These are phyloP conservation scores for Anthoscopus minutus DNA, from an alignment of 2,113 vertebrate species.

Conservation along the genomic window DNA sequence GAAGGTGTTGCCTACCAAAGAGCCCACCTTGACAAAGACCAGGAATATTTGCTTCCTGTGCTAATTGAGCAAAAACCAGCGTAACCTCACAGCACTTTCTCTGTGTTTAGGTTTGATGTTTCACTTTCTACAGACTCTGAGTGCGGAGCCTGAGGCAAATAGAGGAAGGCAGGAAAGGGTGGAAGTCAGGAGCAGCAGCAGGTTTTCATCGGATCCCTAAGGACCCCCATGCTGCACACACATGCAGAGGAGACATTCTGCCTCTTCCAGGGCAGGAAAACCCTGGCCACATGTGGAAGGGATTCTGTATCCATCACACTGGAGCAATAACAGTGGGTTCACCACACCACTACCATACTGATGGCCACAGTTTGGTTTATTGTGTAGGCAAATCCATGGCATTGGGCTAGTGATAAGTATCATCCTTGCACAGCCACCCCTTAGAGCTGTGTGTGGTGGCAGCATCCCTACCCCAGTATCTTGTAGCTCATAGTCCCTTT, in stretches of 20 bases:
- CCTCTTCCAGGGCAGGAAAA: background rate
- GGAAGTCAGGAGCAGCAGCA: background rate
- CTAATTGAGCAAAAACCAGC: background rate
- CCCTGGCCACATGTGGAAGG: background rate
- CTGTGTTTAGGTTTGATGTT: background rate
- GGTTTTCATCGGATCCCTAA: background rate
- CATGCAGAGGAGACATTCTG: background rate
- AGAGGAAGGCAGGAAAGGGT: background rate
- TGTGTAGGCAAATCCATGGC: background rate
- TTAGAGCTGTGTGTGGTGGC: background rate
- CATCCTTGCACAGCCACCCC: background rate
- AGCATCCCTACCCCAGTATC: background rate
- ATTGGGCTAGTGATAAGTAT: background rate
- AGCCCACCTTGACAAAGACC: background rate
- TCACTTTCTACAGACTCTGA: background rate
- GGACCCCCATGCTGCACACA: background rate
- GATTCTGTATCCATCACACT: accelerated
- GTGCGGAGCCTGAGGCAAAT: accelerated
- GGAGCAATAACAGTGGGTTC: background rate
- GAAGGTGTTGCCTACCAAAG: accelerated
- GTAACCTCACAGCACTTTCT: accelerated
- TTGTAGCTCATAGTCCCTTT: background rate
- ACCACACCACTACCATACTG: accelerated
- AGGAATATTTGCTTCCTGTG: background rate
- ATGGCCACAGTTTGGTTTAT: background rate